Evolutionary conservation across 2,797 vertebrate species (phyloP).

Genomic region (Spatula clypeata): DNA sequence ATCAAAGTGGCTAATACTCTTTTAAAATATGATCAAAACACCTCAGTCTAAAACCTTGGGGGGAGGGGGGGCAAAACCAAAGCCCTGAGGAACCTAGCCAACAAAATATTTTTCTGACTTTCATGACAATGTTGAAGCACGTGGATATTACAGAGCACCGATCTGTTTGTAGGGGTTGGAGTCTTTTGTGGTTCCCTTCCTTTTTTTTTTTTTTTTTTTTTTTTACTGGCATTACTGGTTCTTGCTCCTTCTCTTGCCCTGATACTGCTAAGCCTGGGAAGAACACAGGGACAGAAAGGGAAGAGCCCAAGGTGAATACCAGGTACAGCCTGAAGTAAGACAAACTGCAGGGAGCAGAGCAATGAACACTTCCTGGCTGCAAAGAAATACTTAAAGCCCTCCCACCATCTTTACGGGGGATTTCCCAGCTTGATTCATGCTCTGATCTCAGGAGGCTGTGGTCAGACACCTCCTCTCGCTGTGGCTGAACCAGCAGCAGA

Average conservation of each 20-base stretch:
- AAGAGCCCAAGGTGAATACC: neutral
- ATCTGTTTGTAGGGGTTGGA: neutral
- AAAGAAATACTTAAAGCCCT: neutral
- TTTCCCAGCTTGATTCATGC: conserved; percentile 19
- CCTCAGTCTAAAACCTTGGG: neutral
- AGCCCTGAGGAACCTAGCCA: neutral
- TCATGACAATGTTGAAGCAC: accelerated
- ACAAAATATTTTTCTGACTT: neutral
- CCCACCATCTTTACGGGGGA: neutral
- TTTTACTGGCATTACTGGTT: neutral
- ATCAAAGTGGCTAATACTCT: neutral
- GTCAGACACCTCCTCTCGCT: neutral
- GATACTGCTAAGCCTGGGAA: neutral
- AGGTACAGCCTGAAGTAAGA: neutral
- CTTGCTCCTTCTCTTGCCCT: neutral
- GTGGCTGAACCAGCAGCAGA: neutral
- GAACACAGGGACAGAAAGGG: neutral
- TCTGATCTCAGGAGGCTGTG: conserved; percentile 28
- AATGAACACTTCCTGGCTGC: neutral
- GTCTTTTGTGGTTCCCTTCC: neutral
- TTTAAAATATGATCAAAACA: neutral
- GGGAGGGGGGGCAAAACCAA: neutral
- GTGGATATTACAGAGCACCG: neutral
- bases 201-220: neutral
- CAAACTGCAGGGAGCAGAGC: neutral